Percentiles rank a stretch among this genome's conserved stretches.
These are phyloP conservation scores for Genyomyrus donnyi DNA, from an alignment of 2,113 vertebrate genomes.

Conservation along the genomic window DNA sequence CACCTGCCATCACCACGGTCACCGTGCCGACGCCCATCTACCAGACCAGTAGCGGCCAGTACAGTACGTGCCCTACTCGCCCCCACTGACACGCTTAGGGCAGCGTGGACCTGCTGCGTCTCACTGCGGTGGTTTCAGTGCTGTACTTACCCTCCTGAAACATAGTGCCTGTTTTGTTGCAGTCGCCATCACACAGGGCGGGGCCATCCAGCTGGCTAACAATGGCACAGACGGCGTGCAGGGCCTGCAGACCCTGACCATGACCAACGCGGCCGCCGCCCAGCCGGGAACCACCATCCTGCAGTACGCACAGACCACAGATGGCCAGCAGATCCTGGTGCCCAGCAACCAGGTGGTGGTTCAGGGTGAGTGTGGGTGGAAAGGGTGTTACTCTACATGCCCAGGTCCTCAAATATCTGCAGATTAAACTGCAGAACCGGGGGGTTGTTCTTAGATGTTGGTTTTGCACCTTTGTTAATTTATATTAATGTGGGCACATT, in stretches of 20 bases:
- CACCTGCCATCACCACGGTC: conserved; percentile 88
- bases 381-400: neutral
- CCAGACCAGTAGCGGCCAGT: conserved; percentile 97
- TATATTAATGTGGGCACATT: neutral
- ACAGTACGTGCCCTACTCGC: conserved; percentile 69
- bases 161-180: conserved; percentile 28
- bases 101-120: neutral
- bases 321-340: conserved; percentile 95
- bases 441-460: neutral
- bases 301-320: conserved; percentile 95
- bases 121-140: neutral
- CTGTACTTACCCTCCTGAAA: no score
- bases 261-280: conserved; percentile 81
- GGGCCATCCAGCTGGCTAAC: conserved; percentile 93
- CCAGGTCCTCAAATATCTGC: neutral
- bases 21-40: conserved; percentile 98
- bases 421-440: neutral
- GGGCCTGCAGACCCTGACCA: conserved; percentile 89
- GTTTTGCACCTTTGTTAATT: neutral
- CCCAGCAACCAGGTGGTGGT: conserved; percentile 99
- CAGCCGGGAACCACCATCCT: conserved; percentile 91
- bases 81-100: neutral
- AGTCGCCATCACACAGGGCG: conserved; percentile 98
- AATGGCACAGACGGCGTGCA: conserved; percentile 95
- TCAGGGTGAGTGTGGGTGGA: conserved; percentile 70